A percentile compares a stretch with the other conserved stretches of the same genome.
These are phyloP conservation scores for Sipha flava DNA, from an alignment of 1,140 invertebrate species.

Conservation along the genomic window DNA sequence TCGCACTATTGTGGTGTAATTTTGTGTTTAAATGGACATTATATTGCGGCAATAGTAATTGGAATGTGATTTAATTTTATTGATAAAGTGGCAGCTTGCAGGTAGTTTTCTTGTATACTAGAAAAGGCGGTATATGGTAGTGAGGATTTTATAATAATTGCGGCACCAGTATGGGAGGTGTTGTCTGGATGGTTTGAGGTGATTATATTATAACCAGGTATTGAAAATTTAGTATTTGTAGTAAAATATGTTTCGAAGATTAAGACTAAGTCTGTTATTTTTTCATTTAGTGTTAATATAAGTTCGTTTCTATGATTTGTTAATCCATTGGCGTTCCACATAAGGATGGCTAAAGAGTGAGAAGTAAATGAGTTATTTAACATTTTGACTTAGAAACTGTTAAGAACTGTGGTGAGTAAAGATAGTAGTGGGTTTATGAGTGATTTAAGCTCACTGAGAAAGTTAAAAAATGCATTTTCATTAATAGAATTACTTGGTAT, in stretches of 20 bases:
- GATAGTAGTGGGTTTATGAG: slow-evolving; percentile 8
- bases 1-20: not conserved
- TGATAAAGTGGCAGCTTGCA: not conserved
- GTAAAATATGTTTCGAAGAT: slow-evolving; percentile 36
- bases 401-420: not conserved
- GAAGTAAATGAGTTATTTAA: not conserved
- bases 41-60: slow-evolving; percentile 11
- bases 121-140: not conserved
- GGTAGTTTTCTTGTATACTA: not conserved
- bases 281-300: slow-evolving; percentile 31
- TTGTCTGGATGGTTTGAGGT: slow-evolving; percentile 11
- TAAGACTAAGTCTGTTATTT: slow-evolving; percentile 35
- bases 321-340: slow-evolving; percentile 37
- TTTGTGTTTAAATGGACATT: slow-evolving; percentile 11
- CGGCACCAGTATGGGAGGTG: not conserved
- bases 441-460: not conserved
- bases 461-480: not conserved
- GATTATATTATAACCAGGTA: slow-evolving; percentile 10
- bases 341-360: not conserved
- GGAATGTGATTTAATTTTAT: not conserved
- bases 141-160: slow-evolving; percentile 3
- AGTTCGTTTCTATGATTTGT: slow-evolving; percentile 35
- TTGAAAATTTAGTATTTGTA: slow-evolving; percentile 33
- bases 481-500: not conserved
- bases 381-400: not conserved